phyloP scores from a whole-genome alignment of 2,888 invertebrate genomes.

The Branchellion lobata region DNA sequence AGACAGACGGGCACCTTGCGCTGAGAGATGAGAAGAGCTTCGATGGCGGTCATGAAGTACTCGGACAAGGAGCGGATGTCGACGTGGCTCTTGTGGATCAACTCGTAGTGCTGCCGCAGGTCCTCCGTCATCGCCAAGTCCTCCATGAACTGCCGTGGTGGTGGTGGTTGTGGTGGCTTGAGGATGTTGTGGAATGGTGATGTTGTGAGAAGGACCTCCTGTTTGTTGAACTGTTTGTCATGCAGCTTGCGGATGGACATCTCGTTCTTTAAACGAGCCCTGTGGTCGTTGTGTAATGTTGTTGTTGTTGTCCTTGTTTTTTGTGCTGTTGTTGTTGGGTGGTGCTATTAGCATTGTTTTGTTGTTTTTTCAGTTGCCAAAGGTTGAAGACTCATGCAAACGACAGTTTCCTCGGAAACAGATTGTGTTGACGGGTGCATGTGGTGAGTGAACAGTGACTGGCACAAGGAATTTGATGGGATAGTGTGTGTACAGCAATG shows the following conservation, averaged over 20 bases:
- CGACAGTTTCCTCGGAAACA: no score
- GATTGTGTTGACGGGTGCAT: no score
- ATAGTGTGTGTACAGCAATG: no score
- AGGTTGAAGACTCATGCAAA: no score
- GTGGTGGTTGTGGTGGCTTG: neutral
- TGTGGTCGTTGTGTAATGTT: slow-evolving; percentile 18
- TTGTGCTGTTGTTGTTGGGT: no score
- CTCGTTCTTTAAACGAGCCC: slow-evolving; percentile 48
- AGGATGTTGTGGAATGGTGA: neutral
- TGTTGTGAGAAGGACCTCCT: slow-evolving; percentile 38
- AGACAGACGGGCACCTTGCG: slow-evolving; percentile 44
- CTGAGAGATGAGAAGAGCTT: slow-evolving; percentile 51
- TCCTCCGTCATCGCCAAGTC: slow-evolving; percentile 30
- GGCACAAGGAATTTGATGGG: no score
- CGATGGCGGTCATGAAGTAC: slow-evolving; percentile 50
- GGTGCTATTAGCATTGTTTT: no score
- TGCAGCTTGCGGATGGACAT: slow-evolving; percentile 45
- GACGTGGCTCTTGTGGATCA: slow-evolving; percentile 47
- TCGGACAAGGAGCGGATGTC: slow-evolving; percentile 50
- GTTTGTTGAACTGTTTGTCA: slow-evolving; percentile 47
- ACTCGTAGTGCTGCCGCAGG: slow-evolving; percentile 47
- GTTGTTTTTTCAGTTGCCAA: neutral
- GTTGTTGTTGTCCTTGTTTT: no score
- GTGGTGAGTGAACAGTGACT: no score
- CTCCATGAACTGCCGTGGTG: slow-evolving; percentile 44